A percentile compares a stretch with the other conserved stretches of the same genome.
Conservation (phyloP, 2,113 vertebrate genomes). For the Petromus typicus region DNA sequence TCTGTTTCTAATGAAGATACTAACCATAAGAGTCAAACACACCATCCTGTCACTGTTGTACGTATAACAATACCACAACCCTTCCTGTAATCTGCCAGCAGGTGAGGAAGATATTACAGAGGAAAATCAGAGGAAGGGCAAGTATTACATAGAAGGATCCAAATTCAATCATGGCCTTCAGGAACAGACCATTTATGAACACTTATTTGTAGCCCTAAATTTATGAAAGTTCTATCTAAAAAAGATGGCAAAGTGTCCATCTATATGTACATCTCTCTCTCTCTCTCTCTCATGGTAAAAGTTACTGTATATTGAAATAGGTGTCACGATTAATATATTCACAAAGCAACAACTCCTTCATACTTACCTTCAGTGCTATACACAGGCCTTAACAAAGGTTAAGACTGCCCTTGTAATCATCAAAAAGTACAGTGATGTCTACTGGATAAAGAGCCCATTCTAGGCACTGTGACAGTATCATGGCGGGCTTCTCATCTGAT, state of each 20-base stretch:
- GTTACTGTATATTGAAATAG: constrained; percentile 66
- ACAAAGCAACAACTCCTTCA: constrained; percentile 79
- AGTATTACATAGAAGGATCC: constrained; percentile 31
- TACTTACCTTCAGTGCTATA: constrained; percentile 82
- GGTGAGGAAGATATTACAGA: constrained; percentile 20
- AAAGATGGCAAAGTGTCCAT: constrained; percentile 13
- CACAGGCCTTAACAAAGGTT: constrained; percentile 82
- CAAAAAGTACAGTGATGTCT: constrained; percentile 83
- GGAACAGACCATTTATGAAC: constrained; percentile 29
- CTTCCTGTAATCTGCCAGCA: constrained; percentile 45
- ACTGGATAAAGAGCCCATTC: constrained; percentile 83
- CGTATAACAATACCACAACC: constrained; percentile 5
- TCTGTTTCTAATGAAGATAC: constrained; percentile 54
- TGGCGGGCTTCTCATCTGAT: constrained; percentile 83
- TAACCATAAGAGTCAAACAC: neutral
- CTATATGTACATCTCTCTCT: neutral
- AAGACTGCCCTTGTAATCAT: constrained; percentile 82
- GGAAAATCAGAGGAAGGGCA: constrained; percentile 60
- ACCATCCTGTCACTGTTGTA: constrained; percentile 26
- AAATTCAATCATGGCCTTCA: constrained; percentile 24
- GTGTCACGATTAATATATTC: constrained; percentile 76
- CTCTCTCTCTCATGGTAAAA: no score
- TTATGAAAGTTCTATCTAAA: constrained; percentile 47
- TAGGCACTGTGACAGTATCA: constrained; percentile 82
- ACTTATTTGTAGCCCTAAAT: constrained; percentile 55